Evolutionary conservation across 2,113 vertebrate species (phyloP), one percentile per base, ranked within the genome.

Genomic region (Pantherophis guttatus): DNA sequence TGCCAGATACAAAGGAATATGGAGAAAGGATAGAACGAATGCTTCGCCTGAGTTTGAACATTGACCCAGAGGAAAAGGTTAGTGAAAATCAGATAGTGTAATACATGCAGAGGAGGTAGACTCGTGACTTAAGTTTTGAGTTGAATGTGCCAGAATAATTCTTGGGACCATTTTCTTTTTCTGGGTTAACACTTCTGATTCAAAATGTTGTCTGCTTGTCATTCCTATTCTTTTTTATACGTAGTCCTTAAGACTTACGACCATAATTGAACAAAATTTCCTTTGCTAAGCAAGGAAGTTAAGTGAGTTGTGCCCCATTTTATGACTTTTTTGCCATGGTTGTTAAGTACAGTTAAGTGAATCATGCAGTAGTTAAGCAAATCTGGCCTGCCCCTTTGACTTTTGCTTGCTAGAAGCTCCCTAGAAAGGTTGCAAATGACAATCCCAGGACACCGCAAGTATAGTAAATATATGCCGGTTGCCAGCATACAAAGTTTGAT

Each of bases 21-120:
- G 99, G 99, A 81, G 98, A 99, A 1, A 97, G 99, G 94, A 99
- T 99, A 97, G 99, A 99, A 98, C 98, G 99, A 93, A 99, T 99
- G 99, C 99, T 99, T 91, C 98, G 99, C 70, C 97, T 99, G 89
- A 99, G 99, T 95, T 98, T 99, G 96, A 99, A 99, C 52, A 97
- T 99, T 53, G 98, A 98, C 91, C 97, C 98, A 89, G 98, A 98
- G 11, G 99, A 98, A 96, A 98, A 99, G 99, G 99, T 98, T 96
- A 94, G 97, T 96, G 89, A 93, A 87, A 19, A 33, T 81, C 15
- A 81, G n/a, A 48, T 48, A 48, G 4, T 19, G 70, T 33, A 33
- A 33, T 75, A 39, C 13, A 0, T 75, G n/a, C 70, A 75, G 15
- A 75, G 15, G n/a, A 75, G 15, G 2, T 19, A 75, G 70, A 81